Evolutionary conservation across 2,888 invertebrate genomes (phyloP).

Genomic region (Drosophila histrio): DNA sequence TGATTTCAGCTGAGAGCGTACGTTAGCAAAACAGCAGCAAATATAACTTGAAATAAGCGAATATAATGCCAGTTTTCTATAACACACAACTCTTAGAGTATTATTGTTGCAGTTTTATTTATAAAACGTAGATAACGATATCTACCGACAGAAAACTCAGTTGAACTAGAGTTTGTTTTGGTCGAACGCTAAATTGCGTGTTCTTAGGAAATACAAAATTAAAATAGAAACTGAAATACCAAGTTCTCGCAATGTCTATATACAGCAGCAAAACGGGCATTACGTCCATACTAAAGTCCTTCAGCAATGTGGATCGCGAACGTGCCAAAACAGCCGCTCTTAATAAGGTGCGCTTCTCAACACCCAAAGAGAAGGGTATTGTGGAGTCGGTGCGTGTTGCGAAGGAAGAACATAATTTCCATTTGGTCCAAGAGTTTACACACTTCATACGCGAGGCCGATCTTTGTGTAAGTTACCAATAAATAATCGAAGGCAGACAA

Average conservation of each 20-base stretch:
- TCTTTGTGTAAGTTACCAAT: conserved; percentile 69
- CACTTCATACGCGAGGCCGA: conserved; percentile 69
- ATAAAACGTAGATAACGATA: conserved; percentile 32
- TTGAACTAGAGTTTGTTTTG: neutral
- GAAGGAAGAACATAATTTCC: conserved; percentile 65
- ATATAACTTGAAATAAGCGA: conserved; percentile 14
- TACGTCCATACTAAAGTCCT: conserved; percentile 81
- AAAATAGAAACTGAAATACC: neutral
- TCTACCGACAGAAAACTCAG: neutral
- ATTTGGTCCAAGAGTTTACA: conserved; percentile 75
- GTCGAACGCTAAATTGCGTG: conserved; percentile 28
- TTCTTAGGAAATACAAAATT: conserved; percentile 36
- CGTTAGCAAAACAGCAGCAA: conserved; percentile 8
- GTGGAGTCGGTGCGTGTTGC: conserved; percentile 70
- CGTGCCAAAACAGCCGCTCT: conserved; percentile 76
- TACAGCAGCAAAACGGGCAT: conserved; percentile 77
- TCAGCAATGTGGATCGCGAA: conserved; percentile 78
- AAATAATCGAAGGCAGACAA: neutral
- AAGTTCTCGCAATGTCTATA: conserved; percentile 71
- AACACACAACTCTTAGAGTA: conserved; percentile 11
- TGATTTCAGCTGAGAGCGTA: conserved; percentile 30
- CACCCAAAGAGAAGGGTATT: conserved; percentile 76
- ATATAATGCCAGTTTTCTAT: conserved; percentile 47
- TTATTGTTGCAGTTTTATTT: conserved; percentile 14
- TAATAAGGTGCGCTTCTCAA: conserved; percentile 82